Evolutionary conservation across 2,113 vertebrate genomes (phyloP), one percentile per base, ranked within the genome.

Genomic region (Solenodon paradoxus): DNA sequence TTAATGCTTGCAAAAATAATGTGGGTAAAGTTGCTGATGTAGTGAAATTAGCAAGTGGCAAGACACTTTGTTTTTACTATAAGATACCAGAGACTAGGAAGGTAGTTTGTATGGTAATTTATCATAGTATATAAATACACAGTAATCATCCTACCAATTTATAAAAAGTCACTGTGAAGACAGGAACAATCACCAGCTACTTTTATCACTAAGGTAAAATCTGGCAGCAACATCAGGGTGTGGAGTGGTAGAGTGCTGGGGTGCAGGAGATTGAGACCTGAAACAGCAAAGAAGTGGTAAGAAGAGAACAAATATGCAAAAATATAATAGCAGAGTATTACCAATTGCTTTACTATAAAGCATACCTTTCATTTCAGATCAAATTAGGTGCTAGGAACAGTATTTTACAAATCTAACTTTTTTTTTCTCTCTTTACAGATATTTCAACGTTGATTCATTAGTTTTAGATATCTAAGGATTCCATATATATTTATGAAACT

Each of bases 371-470:
- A 51, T 57, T 80, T 92, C 13, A 59, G 35, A 86, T 79, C 40
- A 78, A 84, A 90, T 77, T 40, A 11, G 35, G 4, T 83, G 2
- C 1, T 81, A n/a, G 40, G 19, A 93, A 84, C 1, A 57, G 19
- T 95, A 5, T 38, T 26, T n/a, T 68, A 13, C 17, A 61, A 85
- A 86, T 45, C 0, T 26, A 66, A 40, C 77, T 6, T 38, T 75
- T 3, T 89, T 55, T 64, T 77, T 64, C 38, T 95, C 93, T 94
- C 17, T 15, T 0, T 71, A n/a, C 84, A 47, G 22, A 7, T 59
- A 93, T 97, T 97, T 97, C 95, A 53, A 80, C 0, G 84, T 80
- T 64, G 92, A 90, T 78, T 86, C 61, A 26, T 87, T 90, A 93
- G 53, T 80, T 2, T 93, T 84, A 30, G 26, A 47, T 74, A 80